These are phyloP conservation scores for Scelioninae gen. 1 DNA, from an alignment of 2,888 invertebrate genomes.

Conservation along the genomic window DNA sequence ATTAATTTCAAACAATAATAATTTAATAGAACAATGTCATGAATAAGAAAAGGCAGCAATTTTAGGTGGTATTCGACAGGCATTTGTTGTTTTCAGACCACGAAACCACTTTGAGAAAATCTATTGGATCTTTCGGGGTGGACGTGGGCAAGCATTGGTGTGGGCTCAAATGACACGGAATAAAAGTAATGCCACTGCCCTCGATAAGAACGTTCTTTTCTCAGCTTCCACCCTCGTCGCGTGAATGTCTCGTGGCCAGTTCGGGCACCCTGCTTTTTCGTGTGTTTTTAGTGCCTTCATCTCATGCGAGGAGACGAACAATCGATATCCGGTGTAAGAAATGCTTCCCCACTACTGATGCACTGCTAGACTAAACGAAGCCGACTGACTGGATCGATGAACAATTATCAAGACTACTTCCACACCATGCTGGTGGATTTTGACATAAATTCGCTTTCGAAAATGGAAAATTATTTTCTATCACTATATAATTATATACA, in stretches of 20 bases:
- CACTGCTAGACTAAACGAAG: constrained; percentile 67
- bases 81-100: constrained; percentile 72
- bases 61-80: constrained; percentile 56
- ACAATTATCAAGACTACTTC: constrained; percentile 77
- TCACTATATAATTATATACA: constrained; percentile 32
- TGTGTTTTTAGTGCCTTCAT: constrained; percentile 73
- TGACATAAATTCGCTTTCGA: constrained; percentile 58
- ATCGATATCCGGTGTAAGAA: constrained; percentile 83
- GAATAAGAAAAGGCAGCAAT: constrained; percentile 50
- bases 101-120: constrained; percentile 82
- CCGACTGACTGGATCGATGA: constrained; percentile 74
- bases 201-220: constrained; percentile 78
- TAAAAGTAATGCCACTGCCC: no score
- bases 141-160: constrained; percentile 74
- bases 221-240: constrained; percentile 70
- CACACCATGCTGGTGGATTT: constrained; percentile 44
- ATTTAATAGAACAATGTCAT: constrained; percentile 23
- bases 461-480: constrained; percentile 57
- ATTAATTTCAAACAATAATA: constrained; percentile 7
- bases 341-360: constrained; percentile 74
- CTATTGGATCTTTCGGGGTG: constrained; percentile 80
- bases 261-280: constrained; percentile 62
- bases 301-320: constrained; percentile 75
- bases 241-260: constrained; percentile 67
- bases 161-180: no score